A percentile compares a stretch with the other conserved stretches of the same genome.
Conservation (phyloP, 2,113 vertebrate species). For the Recurvirostra avosetta region DNA sequence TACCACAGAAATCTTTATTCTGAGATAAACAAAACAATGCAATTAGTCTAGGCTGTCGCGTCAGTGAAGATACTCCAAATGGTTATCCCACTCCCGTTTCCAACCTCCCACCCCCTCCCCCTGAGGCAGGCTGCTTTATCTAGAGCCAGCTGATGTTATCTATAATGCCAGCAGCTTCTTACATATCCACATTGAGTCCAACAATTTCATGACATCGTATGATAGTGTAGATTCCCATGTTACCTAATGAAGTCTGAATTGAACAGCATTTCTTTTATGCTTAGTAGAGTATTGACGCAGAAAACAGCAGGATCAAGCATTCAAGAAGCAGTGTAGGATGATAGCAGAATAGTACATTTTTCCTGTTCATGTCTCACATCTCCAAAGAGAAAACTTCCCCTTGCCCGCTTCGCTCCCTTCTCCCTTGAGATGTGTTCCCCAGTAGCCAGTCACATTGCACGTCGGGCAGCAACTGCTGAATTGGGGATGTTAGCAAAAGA, state of each 20-base stretch:
- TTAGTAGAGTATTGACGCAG: background rate
- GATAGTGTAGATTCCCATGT: background rate
- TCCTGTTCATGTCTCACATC: background rate
- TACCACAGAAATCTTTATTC: background rate
- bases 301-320: background rate
- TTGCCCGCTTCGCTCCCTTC: background rate
- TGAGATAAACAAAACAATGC: background rate
- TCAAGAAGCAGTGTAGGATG: background rate
- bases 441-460: background rate
- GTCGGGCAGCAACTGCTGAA: background rate
- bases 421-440: background rate
- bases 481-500: background rate
- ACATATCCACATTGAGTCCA: background rate
- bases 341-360: background rate
- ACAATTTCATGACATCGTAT: background rate
- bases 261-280: background rate
- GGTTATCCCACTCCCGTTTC: background rate
- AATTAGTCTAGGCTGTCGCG: background rate
- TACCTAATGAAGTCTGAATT: background rate
- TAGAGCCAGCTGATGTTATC: conserved; percentile 44
- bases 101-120: background rate
- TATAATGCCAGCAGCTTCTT: background rate
- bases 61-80: background rate
- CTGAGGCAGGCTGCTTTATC: background rate
- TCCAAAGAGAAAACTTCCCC: background rate